phyloP scores from a whole-genome alignment of 2,888 invertebrate species.

The Teleiodes luculella region DNA sequence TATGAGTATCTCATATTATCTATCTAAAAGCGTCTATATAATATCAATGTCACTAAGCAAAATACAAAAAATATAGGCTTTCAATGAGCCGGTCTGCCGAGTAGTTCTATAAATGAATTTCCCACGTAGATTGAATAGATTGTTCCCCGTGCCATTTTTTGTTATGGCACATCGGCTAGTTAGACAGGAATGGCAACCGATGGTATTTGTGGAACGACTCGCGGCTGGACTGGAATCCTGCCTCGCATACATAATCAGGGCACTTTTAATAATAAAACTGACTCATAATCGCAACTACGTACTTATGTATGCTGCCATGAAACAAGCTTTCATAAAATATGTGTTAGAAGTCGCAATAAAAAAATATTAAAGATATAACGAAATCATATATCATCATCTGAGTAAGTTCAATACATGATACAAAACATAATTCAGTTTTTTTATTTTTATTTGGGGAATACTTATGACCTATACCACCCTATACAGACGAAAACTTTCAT shows the following conservation, averaged over 20 bases:
- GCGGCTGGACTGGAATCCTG: no score
- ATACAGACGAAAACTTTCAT: no score
- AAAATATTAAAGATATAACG: no score
- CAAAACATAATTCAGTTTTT: no score
- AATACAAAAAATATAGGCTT: not conserved
- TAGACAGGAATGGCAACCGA: conserved; percentile 28
- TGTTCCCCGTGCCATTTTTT: conserved; percentile 16
- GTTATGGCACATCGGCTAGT: conserved; percentile 22
- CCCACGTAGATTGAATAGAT: not conserved
- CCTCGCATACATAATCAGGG: conserved; percentile 8
- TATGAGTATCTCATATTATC: no score
- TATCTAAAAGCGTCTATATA: no score
- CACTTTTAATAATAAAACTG: not conserved
- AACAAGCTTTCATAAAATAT: no score
- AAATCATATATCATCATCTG: no score
- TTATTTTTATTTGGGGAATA: no score
- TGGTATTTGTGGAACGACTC: conserved; percentile 6
- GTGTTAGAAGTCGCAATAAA: no score
- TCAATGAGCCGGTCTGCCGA: not conserved
- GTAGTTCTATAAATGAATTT: not conserved
- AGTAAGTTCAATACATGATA: no score
- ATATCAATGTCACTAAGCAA: not conserved
- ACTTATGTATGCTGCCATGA: not conserved
- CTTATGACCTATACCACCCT: no score
- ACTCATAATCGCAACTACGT: conserved; percentile 1